phyloP scores from a whole-genome alignment of 2,888 invertebrate species.

The Drosophila sordidapex region DNA sequence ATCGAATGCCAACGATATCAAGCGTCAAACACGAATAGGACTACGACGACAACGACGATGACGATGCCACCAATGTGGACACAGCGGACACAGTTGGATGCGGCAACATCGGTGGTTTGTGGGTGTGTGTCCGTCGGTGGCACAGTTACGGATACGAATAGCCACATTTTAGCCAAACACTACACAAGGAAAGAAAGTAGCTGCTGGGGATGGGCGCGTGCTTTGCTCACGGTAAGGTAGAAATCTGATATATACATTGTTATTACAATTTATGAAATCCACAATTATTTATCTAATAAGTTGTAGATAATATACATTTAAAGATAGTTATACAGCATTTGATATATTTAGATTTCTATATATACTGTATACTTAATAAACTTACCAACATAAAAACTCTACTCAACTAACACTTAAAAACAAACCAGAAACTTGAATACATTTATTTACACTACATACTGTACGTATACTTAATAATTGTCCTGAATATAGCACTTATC shows the following conservation, averaged over 20 bases:
- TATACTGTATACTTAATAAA: not conserved
- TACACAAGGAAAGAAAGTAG: not conserved
- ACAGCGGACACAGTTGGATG: conserved; percentile 23
- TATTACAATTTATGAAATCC: not conserved
- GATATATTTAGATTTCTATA: not conserved
- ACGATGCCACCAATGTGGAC: conserved; percentile 55
- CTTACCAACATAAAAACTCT: not conserved
- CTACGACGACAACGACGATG: conserved; percentile 2
- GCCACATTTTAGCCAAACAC: conserved; percentile 30
- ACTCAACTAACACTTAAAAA: not conserved
- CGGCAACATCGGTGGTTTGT: conserved; percentile 16
- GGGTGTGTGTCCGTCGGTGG: conserved; percentile 26
- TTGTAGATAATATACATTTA: not conserved
- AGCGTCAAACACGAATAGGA: conserved; percentile 59
- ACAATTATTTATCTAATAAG: not conserved
- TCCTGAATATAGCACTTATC: not conserved
- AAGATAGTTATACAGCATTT: not conserved
- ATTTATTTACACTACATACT: not conserved
- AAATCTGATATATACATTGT: not conserved
- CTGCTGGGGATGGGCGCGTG: not conserved
- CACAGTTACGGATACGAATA: conserved; percentile 44
- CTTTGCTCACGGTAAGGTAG: not conserved
- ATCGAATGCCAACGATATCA: conserved; percentile 80
- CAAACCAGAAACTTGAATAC: not conserved
- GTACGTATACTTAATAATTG: not conserved